Evolutionary conservation across 2,113 vertebrate genomes (phyloP).

Genomic region (Mellivora capensis): DNA sequence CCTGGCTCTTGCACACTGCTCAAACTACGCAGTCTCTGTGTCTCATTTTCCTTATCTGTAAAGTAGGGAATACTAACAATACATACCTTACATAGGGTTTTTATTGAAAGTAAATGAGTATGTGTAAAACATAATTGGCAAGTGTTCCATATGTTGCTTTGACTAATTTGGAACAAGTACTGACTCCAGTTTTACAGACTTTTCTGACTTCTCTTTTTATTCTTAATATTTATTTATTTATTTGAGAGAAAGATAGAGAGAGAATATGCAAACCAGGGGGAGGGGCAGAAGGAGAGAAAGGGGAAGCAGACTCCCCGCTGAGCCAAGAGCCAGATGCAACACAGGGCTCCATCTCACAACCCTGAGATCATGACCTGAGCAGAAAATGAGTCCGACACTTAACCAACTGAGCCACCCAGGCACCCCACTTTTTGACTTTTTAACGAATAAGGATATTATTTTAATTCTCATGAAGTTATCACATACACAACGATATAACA

Average conservation of each 20-base stretch:
- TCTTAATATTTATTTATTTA: not conserved
- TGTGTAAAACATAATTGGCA: not conserved
- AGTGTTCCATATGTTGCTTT: not conserved
- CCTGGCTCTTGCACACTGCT: not conserved
- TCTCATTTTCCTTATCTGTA: not conserved
- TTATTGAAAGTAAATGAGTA: not conserved
- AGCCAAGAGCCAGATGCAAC: not conserved
- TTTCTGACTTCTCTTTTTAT: not conserved
- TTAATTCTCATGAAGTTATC: not conserved
- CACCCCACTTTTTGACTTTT: not conserved
- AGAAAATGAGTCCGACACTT: not conserved
- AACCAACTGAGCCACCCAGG: not conserved
- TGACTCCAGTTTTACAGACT: not conserved
- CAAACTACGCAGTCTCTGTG: not conserved
- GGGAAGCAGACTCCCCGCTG: not conserved
- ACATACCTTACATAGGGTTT: not conserved
- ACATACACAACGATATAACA: not conserved
- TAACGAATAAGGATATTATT: not conserved
- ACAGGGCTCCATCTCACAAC: not conserved
- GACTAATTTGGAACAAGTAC: not conserved
- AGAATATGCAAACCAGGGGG: not conserved
- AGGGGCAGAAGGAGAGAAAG: not conserved
- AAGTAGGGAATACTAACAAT: not conserved
- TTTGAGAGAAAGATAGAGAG: not conserved
- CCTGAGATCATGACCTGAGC: not conserved